Percentiles rank a stretch among this genome's conserved stretches.
Evolutionary conservation across 2,797 vertebrate species (phyloP).

Genomic region (Mormyrus proboscirostris): DNA sequence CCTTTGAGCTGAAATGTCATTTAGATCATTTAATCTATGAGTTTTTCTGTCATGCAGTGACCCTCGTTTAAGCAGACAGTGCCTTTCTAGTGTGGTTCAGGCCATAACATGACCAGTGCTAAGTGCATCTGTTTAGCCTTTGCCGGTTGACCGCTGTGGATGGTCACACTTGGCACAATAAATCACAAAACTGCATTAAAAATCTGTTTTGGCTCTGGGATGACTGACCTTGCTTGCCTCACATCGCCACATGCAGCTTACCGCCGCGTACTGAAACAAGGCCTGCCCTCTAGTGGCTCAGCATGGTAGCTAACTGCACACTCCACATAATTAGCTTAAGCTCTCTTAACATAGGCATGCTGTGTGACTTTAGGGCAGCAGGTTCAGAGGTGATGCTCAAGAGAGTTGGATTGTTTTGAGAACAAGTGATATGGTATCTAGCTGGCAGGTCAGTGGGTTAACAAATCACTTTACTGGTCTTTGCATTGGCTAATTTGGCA

Average conservation of each 20-base stretch:
- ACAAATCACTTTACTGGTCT: background rate
- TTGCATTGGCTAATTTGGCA: background rate
- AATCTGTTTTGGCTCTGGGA: background rate
- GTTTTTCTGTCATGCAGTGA: background rate
- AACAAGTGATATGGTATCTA: background rate
- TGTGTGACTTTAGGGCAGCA: background rate
- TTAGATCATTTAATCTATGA: background rate
- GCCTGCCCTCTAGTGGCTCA: slow-evolving; percentile 12
- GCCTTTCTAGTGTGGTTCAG: background rate
- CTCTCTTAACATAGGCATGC: background rate
- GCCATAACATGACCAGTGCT: background rate
- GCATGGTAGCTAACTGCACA: background rate
- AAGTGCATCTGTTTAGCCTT: background rate
- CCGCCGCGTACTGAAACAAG: background rate
- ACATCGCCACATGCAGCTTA: background rate
- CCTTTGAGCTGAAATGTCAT: background rate
- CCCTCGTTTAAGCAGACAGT: background rate
- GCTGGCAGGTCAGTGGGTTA: background rate
- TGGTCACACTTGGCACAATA: background rate
- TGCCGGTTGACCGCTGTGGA: background rate
- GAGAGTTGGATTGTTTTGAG: background rate
- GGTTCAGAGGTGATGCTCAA: background rate
- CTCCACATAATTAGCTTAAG: background rate
- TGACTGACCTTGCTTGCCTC: background rate
- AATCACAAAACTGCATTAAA: background rate